Evolutionary conservation across 2,888 invertebrate species (phyloP).

Genomic region (Drosophila paranaensis): DNA sequence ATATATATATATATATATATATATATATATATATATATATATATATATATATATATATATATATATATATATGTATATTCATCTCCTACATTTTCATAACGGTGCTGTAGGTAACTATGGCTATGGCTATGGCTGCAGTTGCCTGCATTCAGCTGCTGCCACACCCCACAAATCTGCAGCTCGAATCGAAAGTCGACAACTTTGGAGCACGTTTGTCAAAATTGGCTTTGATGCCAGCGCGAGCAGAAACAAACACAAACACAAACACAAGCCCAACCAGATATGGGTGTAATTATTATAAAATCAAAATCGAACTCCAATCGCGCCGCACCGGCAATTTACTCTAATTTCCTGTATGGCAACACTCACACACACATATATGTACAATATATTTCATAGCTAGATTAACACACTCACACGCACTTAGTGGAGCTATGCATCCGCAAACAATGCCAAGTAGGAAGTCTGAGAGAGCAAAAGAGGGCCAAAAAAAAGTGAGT

Average conservation of each 20-base stretch:
- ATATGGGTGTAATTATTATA: slow-evolving; percentile 67
- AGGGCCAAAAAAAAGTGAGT: neutral
- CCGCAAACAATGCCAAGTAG: slow-evolving; percentile 20
- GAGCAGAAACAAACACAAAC: slow-evolving; percentile 20
- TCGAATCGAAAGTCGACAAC: slow-evolving; percentile 25
- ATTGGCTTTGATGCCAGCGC: slow-evolving; percentile 53
- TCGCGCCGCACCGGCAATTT: slow-evolving; percentile 42
- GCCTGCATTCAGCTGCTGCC: slow-evolving; percentile 27
- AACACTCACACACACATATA: slow-evolving; percentile 24
- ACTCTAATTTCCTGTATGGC: slow-evolving; percentile 66
- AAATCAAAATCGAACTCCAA: slow-evolving; percentile 57
- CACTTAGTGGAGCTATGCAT: slow-evolving; percentile 8
- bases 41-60: too few species aligned
- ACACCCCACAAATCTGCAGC: slow-evolving; percentile 56
- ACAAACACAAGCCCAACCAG: slow-evolving; percentile 25
- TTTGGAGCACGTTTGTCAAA: slow-evolving; percentile 59
- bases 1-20: neutral
- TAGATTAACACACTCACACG: neutral
- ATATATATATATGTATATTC: neutral
- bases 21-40: neutral
- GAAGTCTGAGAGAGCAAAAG: slow-evolving; percentile 1
- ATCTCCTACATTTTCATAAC: neutral
- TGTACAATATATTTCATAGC: slow-evolving; percentile 3
- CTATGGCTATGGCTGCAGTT: slow-evolving; percentile 7
- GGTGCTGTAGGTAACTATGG: slow-evolving; percentile 24